Evolutionary conservation across 92 coral and sea anemone species (phyloP), one percentile per base, ranked within the genome.

Genomic region (Zoanthus solanderi): DNA sequence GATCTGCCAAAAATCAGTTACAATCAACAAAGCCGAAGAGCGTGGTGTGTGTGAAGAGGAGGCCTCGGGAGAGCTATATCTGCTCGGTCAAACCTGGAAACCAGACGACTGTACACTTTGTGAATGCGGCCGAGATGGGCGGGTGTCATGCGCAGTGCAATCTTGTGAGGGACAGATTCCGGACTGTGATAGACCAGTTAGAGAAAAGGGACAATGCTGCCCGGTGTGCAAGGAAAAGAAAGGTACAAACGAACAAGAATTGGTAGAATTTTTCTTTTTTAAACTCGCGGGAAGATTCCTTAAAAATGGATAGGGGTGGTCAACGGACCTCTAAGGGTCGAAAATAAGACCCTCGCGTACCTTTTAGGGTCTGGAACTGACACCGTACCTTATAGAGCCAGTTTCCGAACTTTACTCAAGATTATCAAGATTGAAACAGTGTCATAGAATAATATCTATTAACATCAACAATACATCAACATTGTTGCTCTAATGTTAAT

Each of bases 11-110:
- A 50, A 34, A 32, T 75, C 58, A 94, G 98, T 94, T 60, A 91
- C 94, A 88, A 94, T 94, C 79, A 93, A 96, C 89, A 92, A 89
- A 86, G 91, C 87, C 44, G 84, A 87, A 56, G 89, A 89, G 88
- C 84, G 85, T 71, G 91, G 80, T 10, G 92, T 91, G 84, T 97
- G 99, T 58, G 92, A 92, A 76, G 98, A 95, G 87, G 66, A 88
- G 34, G 90, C 84, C 78, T 89, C 96, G 15, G 99, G 98, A 53
- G 92, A 97, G 83, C 44, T 85, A 10, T 95, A 97, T 92, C 79
- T 92, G 28, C 89, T 92, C 54, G 99, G 99, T 23, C 98, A 97
- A 88, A 94, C 92, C 86, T 97, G 99, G 99, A 94, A 92, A 81
- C 83, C 93, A 29, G 96, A 95, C 78, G 98, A 97, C 85, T 97